These are phyloP conservation scores for Cisticola juncidis DNA, from an alignment of 2,113 vertebrate genomes.

Conservation along the genomic window DNA sequence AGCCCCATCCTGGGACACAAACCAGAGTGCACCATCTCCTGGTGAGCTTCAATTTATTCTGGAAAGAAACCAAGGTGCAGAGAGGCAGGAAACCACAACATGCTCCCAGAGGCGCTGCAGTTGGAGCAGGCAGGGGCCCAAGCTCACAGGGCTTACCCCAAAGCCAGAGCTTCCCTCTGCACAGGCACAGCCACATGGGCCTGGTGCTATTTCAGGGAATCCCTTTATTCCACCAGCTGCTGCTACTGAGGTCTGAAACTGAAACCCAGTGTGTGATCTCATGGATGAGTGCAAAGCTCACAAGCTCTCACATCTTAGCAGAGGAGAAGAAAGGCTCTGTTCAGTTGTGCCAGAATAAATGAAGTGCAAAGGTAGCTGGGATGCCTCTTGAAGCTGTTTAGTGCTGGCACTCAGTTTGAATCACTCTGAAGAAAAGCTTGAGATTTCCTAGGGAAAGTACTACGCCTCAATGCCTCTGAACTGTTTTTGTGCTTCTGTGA, in stretches of 20 bases:
- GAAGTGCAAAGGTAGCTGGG: slow-evolving; percentile 21
- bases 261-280: slow-evolving; percentile 20
- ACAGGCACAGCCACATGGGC: not conserved
- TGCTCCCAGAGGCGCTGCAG: not conserved
- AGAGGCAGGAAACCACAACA: slow-evolving; percentile 10
- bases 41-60: not conserved
- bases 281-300: slow-evolving; percentile 47
- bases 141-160: not conserved
- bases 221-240: slow-evolving; percentile 56
- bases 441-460: not conserved
- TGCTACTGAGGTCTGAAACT: slow-evolving; percentile 35
- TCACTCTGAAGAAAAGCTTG: not conserved
- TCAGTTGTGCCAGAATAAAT: slow-evolving; percentile 50
- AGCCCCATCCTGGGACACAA: not conserved
- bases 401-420: slow-evolving; percentile 17
- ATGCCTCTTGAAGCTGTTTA: slow-evolving; percentile 36
- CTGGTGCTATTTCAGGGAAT: slow-evolving; percentile 35
- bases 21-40: not conserved
- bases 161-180: not conserved
- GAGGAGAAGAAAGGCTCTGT: slow-evolving; percentile 30
- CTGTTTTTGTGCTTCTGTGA: not conserved
- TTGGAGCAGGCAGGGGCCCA: not conserved
- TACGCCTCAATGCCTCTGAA: not conserved
- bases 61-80: not conserved
- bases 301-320: slow-evolving; percentile 5